These are phyloP conservation scores for Apamea anceps DNA, from an alignment of 2,888 invertebrate species.

Conservation along the genomic window DNA sequence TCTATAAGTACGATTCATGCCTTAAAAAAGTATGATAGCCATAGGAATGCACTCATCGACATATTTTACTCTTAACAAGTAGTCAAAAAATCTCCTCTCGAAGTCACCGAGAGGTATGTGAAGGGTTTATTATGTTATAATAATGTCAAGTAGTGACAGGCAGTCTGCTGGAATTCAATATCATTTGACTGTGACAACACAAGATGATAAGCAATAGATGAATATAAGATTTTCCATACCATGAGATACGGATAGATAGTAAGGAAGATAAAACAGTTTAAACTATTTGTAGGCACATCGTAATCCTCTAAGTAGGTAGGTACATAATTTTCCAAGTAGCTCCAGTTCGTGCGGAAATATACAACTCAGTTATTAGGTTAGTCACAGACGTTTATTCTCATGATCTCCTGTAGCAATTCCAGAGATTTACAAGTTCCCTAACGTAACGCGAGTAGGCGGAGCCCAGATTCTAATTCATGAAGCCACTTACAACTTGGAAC, in stretches of 20 bases:
- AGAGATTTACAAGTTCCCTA: slow-evolving; percentile 83
- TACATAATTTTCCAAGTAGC: slow-evolving; percentile 40
- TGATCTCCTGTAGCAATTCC: slow-evolving; percentile 75
- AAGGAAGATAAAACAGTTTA: slow-evolving; percentile 17
- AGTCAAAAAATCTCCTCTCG: slow-evolving; percentile 23
- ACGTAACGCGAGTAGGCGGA: slow-evolving; percentile 80
- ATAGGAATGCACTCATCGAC: slow-evolving; percentile 12
- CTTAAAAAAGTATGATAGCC: slow-evolving; percentile 12
- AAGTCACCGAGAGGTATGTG: background rate
- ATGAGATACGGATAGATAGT: slow-evolving; percentile 21
- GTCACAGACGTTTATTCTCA: slow-evolving; percentile 76
- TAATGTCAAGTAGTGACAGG: slow-evolving; percentile 33
- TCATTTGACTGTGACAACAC: slow-evolving; percentile 16
- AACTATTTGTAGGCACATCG: background rate
- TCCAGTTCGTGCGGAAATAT: slow-evolving; percentile 51
- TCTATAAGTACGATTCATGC: background rate
- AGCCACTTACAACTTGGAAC: slow-evolving; percentile 80
- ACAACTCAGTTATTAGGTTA: slow-evolving; percentile 67
- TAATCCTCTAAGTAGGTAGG: slow-evolving; percentile 9
- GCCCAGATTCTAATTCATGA: slow-evolving; percentile 82
- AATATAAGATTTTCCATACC: slow-evolving; percentile 25
- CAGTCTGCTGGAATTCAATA: slow-evolving; percentile 14
- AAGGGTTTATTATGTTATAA: slow-evolving; percentile 37
- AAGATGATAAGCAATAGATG: slow-evolving; percentile 29
- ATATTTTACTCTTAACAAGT: background rate